Evolutionary conservation across 1,140 invertebrate genomes (phyloP).

Genomic region (Diabrotica virgifera): DNA sequence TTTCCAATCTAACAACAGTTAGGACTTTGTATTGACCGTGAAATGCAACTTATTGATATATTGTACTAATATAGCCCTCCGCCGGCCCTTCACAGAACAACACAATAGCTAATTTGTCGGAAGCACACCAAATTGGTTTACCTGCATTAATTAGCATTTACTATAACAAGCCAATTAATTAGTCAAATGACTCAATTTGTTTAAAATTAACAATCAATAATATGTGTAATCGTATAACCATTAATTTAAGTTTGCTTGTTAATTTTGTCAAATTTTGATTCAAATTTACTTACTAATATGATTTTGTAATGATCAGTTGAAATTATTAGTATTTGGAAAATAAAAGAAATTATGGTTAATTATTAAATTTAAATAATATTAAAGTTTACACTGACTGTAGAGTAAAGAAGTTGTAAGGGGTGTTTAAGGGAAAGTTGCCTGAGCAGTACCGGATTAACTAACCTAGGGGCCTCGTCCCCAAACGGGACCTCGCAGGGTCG

Average conservation of each 20-base stretch:
- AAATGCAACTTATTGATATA: neutral
- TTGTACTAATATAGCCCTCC: neutral
- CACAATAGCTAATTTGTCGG: neutral
- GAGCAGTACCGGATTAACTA: too few species aligned
- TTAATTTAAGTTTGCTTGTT: neutral
- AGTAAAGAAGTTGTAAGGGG: too few species aligned
- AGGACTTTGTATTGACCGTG: neutral
- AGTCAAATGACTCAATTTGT: neutral
- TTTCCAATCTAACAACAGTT: neutral
- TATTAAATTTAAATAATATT: too few species aligned
- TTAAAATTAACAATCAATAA: neutral
- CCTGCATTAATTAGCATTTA: constrained; percentile 2
- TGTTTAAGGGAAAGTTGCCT: too few species aligned
- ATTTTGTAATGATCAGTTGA: too few species aligned
- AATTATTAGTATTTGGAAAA: too few species aligned
- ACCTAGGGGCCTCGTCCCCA: too few species aligned
- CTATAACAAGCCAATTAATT: constrained; percentile 3
- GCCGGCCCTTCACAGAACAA: neutral
- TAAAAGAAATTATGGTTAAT: too few species aligned
- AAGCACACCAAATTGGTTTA: neutral
- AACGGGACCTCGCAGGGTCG: too few species aligned
- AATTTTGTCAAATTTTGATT: too few species aligned
- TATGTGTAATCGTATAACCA: neutral
- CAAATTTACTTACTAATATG: too few species aligned
- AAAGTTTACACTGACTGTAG: too few species aligned